phyloP scores from a whole-genome alignment of 1,140 invertebrate genomes.

The Steinernema feltiae region DNA sequence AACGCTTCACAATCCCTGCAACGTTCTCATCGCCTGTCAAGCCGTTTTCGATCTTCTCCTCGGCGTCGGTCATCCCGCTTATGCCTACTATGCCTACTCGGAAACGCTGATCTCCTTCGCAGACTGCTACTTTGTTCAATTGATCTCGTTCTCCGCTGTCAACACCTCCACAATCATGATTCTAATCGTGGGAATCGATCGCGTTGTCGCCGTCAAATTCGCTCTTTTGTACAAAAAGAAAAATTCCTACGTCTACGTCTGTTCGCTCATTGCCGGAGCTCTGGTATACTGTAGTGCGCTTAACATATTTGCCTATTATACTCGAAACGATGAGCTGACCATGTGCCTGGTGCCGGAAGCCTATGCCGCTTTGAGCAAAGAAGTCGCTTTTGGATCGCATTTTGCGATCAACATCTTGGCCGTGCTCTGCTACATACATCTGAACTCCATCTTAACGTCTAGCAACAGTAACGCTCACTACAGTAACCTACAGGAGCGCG shows the following conservation, averaged over 20 bases:
- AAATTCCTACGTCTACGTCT: not conserved
- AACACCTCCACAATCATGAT: not conserved
- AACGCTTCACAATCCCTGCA: not conserved
- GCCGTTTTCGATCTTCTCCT: not conserved
- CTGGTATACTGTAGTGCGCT: conserved; percentile 5
- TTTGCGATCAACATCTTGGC: not conserved
- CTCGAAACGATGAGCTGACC: not conserved
- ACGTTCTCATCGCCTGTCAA: not conserved
- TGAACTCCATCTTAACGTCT: not conserved
- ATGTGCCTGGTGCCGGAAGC: conserved; percentile 6
- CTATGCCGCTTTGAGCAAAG: not conserved
- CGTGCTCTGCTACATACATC: not conserved
- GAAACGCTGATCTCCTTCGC: not conserved
- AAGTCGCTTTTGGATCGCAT: not conserved
- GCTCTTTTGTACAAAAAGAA: not conserved
- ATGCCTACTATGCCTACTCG: not conserved
- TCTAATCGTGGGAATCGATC: not conserved
- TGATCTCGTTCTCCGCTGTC: not conserved
- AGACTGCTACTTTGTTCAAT: not conserved
- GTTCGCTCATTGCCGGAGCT: not conserved
- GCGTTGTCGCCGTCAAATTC: not conserved
- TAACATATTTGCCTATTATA: not conserved
- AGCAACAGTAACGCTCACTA: not conserved
- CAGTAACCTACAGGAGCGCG: not conserved
- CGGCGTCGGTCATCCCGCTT: not conserved